Conservation (phyloP, 2,888 invertebrate genomes). For the Ommatoiulus sabulosus region DNA sequence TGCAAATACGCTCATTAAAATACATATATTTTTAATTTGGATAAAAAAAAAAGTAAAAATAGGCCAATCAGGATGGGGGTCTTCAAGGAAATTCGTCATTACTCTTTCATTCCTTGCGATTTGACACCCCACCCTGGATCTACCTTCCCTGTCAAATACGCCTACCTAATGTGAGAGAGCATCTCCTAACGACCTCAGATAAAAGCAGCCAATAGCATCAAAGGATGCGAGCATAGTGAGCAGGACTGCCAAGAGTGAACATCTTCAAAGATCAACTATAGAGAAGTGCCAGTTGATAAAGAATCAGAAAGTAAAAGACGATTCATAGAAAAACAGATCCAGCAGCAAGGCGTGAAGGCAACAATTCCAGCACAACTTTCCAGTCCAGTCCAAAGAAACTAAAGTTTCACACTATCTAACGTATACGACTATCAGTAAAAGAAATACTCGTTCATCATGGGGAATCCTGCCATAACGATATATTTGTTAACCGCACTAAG, state of each 20-base stretch:
- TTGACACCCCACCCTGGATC: neutral
- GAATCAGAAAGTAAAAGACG: neutral
- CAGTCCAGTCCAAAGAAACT: too few relatives aligned
- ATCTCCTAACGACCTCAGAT: neutral
- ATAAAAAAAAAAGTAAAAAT: neutral
- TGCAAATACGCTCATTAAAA: neutral
- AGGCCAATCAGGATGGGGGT: neutral
- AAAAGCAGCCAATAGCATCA: conserved; percentile 19
- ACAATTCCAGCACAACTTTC: neutral
- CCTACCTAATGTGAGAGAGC: neutral
- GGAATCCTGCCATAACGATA: neutral
- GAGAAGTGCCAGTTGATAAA: neutral
- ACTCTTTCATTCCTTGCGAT: neutral
- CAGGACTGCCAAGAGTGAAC: neutral
- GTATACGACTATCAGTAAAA: neutral
- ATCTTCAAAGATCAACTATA: conserved; percentile 16
- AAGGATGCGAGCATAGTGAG: conserved; percentile 1
- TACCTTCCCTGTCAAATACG: conserved; percentile 4
- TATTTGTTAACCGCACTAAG: neutral
- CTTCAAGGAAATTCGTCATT: neutral
- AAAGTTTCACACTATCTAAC: neutral
- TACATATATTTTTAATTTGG: neutral
- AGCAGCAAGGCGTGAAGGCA: neutral
- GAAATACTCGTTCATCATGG: neutral
- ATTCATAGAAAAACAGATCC: neutral